These are phyloP conservation scores for Todus mexicanus DNA, from an alignment of 2,797 vertebrate genomes.

Conservation along the genomic window DNA sequence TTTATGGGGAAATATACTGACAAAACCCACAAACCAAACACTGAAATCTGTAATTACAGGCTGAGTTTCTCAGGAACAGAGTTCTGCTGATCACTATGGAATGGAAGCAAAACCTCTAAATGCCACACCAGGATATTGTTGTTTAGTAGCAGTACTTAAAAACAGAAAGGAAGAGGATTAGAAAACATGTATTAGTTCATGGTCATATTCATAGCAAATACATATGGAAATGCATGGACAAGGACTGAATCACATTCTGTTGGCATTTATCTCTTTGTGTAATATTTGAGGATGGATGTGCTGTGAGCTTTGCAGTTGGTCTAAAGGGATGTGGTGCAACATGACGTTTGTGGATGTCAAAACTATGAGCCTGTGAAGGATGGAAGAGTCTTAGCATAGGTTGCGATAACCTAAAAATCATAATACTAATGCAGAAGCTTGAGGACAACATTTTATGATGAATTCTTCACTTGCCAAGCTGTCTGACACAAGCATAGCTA, in stretches of 20 bases:
- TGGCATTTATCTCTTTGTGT: neutral
- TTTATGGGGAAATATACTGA: neutral
- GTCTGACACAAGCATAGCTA: neutral
- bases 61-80: neutral
- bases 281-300: accelerated
- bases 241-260: neutral
- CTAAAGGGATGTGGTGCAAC: neutral
- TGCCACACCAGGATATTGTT: neutral
- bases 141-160: neutral
- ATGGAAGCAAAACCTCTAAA: neutral
- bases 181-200: neutral
- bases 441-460: neutral
- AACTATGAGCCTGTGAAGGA: neutral
- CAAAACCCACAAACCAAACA: neutral
- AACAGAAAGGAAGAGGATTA: neutral
- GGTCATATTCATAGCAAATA: neutral
- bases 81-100: neutral
- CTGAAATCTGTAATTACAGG: neutral
- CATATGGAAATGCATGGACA: neutral
- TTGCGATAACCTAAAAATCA: neutral
- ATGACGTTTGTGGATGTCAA: neutral
- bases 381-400: neutral
- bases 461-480: neutral
- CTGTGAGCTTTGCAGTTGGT: neutral
- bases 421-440: neutral